phyloP scores from a whole-genome alignment of 2,888 invertebrate genomes.

The Gasteruption jaculator region DNA sequence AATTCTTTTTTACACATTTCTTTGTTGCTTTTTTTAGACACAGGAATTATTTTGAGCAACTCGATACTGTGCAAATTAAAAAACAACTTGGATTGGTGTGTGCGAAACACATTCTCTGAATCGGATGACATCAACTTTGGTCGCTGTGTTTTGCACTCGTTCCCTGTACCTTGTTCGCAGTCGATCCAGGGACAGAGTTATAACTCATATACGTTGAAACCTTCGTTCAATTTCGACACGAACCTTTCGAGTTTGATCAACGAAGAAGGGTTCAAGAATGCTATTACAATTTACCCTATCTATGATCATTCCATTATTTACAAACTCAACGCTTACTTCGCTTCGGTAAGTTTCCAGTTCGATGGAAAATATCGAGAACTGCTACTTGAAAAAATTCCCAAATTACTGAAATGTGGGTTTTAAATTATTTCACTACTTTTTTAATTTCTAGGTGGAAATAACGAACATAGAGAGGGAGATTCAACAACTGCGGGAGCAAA shows the following conservation, averaged over 20 bases:
- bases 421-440: background rate
- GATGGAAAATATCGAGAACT: slow-evolving; percentile 1
- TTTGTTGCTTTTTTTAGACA: slow-evolving; percentile 57
- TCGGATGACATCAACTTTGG: slow-evolving; percentile 84
- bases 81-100: slow-evolving; percentile 82
- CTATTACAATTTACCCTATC: slow-evolving; percentile 66
- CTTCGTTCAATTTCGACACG: slow-evolving; percentile 47
- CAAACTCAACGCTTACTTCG: slow-evolving; percentile 68
- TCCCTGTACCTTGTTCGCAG: slow-evolving; percentile 60
- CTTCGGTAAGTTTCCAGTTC: slow-evolving; percentile 58
- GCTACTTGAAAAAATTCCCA: slow-evolving; percentile 36
- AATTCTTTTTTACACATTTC: slow-evolving; percentile 5
- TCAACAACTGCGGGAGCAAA: slow-evolving; percentile 49
- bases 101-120: slow-evolving; percentile 77
- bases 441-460: slow-evolving; percentile 47
- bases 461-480: slow-evolving; percentile 48
- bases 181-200: slow-evolving; percentile 54
- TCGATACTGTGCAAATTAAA: slow-evolving; percentile 77
- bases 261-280: slow-evolving; percentile 54
- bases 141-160: slow-evolving; percentile 74
- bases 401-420: slow-evolving; percentile 12
- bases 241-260: slow-evolving; percentile 48
- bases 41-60: slow-evolving; percentile 84
- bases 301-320: slow-evolving; percentile 61
- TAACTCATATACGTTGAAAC: slow-evolving; percentile 28